Conservation (phyloP, 2,888 invertebrate genomes). For the Cheiracanthium punctorium region DNA sequence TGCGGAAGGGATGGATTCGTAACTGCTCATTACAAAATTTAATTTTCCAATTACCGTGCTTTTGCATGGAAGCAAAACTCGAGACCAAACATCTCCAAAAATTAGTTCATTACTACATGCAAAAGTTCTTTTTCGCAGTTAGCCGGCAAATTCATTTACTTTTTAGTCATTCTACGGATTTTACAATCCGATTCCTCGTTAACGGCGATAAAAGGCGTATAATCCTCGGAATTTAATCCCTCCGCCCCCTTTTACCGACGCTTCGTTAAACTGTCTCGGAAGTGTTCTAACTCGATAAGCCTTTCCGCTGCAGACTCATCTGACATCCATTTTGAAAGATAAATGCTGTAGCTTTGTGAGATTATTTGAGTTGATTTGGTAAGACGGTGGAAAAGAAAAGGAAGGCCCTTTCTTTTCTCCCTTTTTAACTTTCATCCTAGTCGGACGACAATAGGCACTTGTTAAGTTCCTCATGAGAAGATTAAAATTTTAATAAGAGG, state of each 20-base stretch:
- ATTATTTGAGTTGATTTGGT: constrained; percentile 43
- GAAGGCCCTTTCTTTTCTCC: background rate
- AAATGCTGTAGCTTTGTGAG: constrained; percentile 33
- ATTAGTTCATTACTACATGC: no score
- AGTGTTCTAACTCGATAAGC: constrained; percentile 54
- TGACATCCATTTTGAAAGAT: constrained; percentile 58
- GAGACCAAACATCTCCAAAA: no score
- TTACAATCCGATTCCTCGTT: constrained; percentile 42
- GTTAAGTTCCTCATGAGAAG: background rate
- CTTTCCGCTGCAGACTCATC: constrained; percentile 30
- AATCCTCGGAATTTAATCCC: constrained; percentile 39
- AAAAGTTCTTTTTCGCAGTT: constrained; percentile 11
- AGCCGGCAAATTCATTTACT: constrained; percentile 5
- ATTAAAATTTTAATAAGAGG: background rate
- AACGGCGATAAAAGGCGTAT: constrained; percentile 33
- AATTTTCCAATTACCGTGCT: no score
- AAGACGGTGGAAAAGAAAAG: constrained; percentile 1
- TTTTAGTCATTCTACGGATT: constrained; percentile 12
- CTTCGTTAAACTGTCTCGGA: constrained; percentile 54
- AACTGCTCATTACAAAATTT: no score
- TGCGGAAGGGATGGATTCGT: no score
- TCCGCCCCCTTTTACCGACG: constrained; percentile 33
- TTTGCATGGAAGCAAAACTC: no score
- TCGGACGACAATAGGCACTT: constrained; percentile 1
- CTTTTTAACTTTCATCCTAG: no score